Conservation (phyloP, 2,113 vertebrate species). For the Amia ocellicauda region DNA sequence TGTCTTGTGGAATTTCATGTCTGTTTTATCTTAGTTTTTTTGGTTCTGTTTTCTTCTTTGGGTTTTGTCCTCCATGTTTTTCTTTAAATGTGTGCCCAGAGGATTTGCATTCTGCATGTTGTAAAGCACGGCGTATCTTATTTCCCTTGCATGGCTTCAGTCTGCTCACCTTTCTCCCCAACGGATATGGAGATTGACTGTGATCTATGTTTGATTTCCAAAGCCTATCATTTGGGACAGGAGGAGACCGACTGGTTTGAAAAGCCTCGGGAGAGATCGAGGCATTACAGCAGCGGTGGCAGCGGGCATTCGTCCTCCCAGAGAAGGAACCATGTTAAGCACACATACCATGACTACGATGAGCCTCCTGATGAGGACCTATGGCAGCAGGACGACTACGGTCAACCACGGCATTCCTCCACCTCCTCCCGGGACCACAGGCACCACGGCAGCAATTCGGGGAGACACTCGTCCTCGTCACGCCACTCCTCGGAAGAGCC, state of each 20-base stretch:
- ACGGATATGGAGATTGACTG: conserved; percentile 61
- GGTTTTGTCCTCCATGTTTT: conserved; percentile 46
- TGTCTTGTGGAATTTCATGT: conserved; percentile 28
- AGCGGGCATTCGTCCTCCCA: conserved; percentile 80
- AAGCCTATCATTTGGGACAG: conserved; percentile 99
- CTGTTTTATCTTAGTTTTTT: conserved; percentile 50
- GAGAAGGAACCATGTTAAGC: conserved; percentile 83
- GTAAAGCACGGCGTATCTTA: conserved; percentile 51
- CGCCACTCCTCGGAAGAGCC: conserved; percentile 81
- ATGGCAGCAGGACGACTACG: conserved; percentile 82
- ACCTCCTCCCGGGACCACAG: conserved; percentile 81
- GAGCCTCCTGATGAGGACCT: conserved; percentile 89
- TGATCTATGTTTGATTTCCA: conserved; percentile 85
- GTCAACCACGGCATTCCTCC: conserved; percentile 72
- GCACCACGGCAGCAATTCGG: conserved; percentile 80
- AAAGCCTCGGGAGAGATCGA: conserved; percentile 91
- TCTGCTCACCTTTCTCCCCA: conserved; percentile 46
- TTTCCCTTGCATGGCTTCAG: conserved; percentile 78
- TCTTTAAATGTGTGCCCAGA: conserved; percentile 26
- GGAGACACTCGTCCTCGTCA: conserved; percentile 77
- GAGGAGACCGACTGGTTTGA: conserved; percentile 99
- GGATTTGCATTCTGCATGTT: conserved; percentile 51
- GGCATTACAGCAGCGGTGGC: conserved; percentile 75
- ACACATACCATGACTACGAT: conserved; percentile 92
- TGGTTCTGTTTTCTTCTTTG: conserved; percentile 21